Base-by-base conservation (phyloP, 1,140 invertebrate species). In the Habropoda laboriosa region DNA sequence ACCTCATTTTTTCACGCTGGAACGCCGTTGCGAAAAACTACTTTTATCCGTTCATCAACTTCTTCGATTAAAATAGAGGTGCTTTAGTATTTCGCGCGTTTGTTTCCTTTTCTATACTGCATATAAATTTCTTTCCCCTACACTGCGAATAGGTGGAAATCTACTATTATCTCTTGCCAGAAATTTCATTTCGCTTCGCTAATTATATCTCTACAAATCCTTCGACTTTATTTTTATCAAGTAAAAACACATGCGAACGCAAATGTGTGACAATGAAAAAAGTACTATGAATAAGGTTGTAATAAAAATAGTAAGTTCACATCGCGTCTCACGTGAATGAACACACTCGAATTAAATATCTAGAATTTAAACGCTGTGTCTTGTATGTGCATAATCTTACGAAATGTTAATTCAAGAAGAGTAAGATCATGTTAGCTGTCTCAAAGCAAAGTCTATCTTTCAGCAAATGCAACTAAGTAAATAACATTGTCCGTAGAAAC, bases 1-100 rank as follows among this genome's bases (percentile, higher is more conserved):
- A 72, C 42, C 75, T 49, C 45, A 55, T 63, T 79, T 72, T 45
- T 66, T 55, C 49, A 53, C 38, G 32, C 47, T 72, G 53, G 40
- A 68, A 81, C 76, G 45, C 60, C 45, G 40, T 63, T 77, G 47
- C 47, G 30, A 78, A 32, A 64, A 63, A 45, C 47, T 79, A 64
- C 51, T 64, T 30, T 81, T 57, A 66, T 51, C 35, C 45, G 12
- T 42, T 42, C 51, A 68, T 67, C 38, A 61, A 64, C 35, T 68
- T 67, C 51, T 42, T 61, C 67, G 35, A 81, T 83, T 77, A 77
- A 83, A 83, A 76, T 77, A 81, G 72, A 81, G 53, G 45, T 77
- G 71, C 55, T 40, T 53, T 35, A 61, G 21, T 77, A 71, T 66
- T 57, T 49, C 49, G 21, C 51, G 27, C 63, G 18, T 64, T 40